Conservation (phyloP, 2,888 invertebrate species). For the Gymnoscelis rufifasciata region DNA sequence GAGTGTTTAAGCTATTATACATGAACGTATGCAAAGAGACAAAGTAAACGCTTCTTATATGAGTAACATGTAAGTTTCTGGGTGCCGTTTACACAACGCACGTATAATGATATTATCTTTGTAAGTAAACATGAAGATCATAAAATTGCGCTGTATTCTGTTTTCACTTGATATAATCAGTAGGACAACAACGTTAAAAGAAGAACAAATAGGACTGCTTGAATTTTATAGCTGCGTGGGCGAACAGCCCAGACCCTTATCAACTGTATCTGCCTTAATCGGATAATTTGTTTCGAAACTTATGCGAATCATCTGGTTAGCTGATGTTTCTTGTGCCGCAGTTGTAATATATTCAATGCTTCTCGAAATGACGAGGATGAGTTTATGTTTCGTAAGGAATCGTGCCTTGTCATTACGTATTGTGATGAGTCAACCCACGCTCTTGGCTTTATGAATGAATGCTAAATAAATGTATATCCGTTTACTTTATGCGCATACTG, state of each 20-base stretch:
- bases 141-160: conserved; percentile 31
- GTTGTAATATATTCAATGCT: conserved; percentile 40
- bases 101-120: conserved; percentile 27
- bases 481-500: conserved; percentile 18
- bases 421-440: conserved; percentile 45
- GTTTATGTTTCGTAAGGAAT: conserved; percentile 38
- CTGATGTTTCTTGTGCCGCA: conserved; percentile 31
- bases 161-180: conserved; percentile 36
- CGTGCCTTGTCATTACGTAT: conserved; percentile 40
- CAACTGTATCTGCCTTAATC: conserved; percentile 40
- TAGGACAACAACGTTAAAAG: conserved; percentile 36
- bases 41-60: background rate
- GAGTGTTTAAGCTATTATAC: too few species aligned
- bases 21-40: too few species aligned
- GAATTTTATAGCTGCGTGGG: conserved; percentile 43
- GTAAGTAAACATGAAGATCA: conserved; percentile 25
- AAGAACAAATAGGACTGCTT: conserved; percentile 37
- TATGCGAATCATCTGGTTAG: conserved; percentile 36
- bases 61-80: background rate
- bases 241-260: conserved; percentile 38
- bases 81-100: conserved; percentile 22
- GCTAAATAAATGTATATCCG: conserved; percentile 27
- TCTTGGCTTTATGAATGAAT: conserved; percentile 36
- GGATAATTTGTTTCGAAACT: conserved; percentile 46
- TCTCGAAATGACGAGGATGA: conserved; percentile 35